Conservation (phyloP, 2,113 vertebrate species). For the Seriola aureovittata region DNA sequence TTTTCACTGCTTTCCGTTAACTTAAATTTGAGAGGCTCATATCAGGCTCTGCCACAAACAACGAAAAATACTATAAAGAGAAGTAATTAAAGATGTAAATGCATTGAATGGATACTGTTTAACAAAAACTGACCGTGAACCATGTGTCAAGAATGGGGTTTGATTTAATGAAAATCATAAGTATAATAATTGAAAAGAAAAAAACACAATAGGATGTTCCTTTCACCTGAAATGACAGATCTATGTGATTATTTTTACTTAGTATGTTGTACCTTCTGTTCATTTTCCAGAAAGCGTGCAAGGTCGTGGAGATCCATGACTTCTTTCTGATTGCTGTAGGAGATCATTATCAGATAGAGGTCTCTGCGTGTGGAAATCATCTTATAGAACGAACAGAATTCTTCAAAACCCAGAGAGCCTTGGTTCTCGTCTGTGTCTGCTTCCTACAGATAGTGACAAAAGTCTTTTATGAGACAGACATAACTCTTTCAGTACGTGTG, state of each 20-base stretch:
- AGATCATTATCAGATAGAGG: conserved; percentile 95
- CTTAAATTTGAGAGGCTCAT: too few species aligned
- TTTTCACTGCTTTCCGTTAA: too few species aligned
- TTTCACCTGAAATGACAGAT: background rate
- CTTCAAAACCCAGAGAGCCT: conserved; percentile 93
- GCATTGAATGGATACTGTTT: background rate
- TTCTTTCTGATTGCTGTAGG: conserved; percentile 96
- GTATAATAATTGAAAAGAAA: background rate
- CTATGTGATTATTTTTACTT: background rate
- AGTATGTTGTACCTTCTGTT: conserved; percentile 90
- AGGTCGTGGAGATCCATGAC: conserved; percentile 88
- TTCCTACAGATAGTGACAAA: conserved; percentile 83
- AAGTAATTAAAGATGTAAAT: too few species aligned
- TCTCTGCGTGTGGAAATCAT: conserved; percentile 96
- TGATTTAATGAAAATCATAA: background rate
- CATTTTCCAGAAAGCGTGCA: conserved; percentile 90
- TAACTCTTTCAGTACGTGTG: conserved; percentile 13
- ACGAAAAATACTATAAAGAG: too few species aligned
- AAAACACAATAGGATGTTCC: too few species aligned
- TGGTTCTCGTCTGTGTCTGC: conserved; percentile 95
- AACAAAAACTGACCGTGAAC: background rate
- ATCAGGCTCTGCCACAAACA: too few species aligned
- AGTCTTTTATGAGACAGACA: conserved; percentile 37
- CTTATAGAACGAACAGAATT: conserved; percentile 97
- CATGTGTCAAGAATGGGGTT: background rate